These are phyloP conservation scores for Eristalinus aeneus DNA, from an alignment of 2,888 invertebrate genomes.

Conservation along the genomic window DNA sequence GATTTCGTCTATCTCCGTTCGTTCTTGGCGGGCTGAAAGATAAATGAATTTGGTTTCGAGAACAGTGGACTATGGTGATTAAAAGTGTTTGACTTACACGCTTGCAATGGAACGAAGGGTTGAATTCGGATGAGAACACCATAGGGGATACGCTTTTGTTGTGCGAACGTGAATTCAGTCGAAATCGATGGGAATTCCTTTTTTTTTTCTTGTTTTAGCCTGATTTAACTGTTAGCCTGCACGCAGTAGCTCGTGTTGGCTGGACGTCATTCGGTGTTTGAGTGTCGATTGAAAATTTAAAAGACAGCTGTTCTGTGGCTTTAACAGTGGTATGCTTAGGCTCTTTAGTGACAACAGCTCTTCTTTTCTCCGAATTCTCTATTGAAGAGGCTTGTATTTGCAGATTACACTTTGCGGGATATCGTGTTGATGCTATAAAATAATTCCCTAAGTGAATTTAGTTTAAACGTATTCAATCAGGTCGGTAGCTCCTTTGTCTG, in stretches of 20 bases:
- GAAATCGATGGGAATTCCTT: background rate
- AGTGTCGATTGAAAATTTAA: too few relatives aligned
- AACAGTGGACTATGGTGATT: background rate
- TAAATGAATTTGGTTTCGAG: background rate
- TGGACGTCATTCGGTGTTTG: background rate
- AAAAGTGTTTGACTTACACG: background rate
- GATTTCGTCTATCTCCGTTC: background rate
- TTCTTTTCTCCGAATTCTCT: too few relatives aligned
- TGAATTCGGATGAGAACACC: background rate
- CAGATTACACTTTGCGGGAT: too few relatives aligned
- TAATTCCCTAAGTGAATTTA: too few relatives aligned
- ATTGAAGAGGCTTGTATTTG: too few relatives aligned
- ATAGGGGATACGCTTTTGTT: background rate
- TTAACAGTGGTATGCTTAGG: too few relatives aligned
- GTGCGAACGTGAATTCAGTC: background rate
- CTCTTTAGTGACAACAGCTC: too few relatives aligned
- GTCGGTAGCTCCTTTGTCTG: too few relatives aligned
- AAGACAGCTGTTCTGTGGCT: too few relatives aligned
- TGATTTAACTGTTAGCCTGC: background rate
- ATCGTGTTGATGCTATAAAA: too few relatives aligned
- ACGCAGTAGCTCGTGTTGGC: background rate
- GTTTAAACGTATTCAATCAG: too few relatives aligned
- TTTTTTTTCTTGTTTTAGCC: background rate
- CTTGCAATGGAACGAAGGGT: background rate
- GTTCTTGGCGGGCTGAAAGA: background rate